phyloP scores from a whole-genome alignment of 2,888 invertebrate species.

The Erebia aethiops region DNA sequence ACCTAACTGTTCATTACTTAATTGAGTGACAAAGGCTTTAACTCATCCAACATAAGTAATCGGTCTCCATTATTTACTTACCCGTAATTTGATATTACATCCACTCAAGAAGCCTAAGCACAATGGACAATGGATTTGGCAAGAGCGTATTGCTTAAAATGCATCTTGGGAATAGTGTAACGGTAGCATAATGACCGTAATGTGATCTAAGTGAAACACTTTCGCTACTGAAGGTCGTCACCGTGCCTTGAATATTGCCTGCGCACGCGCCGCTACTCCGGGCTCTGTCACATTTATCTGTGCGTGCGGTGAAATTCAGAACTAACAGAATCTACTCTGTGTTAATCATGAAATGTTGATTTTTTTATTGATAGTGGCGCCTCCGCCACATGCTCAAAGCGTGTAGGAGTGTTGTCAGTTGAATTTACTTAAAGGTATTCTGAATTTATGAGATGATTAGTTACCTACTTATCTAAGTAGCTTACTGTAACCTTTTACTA shows the following conservation, averaged over 20 bases:
- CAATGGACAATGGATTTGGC: conserved; percentile 38
- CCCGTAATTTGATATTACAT: conserved; percentile 30
- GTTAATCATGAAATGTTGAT: no score
- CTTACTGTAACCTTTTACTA: no score
- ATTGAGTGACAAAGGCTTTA: conserved; percentile 11
- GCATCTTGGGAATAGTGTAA: conserved; percentile 38
- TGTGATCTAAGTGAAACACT: conserved; percentile 69
- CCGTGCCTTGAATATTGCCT: conserved; percentile 60
- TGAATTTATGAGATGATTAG: conserved; percentile 48
- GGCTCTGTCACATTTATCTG: no score
- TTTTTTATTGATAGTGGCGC: no score
- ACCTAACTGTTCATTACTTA: neutral
- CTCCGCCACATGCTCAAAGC: no score
- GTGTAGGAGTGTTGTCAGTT: conserved; percentile 41
- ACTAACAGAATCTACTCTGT: no score
- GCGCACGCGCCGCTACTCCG: conserved; percentile 49
- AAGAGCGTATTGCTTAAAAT: conserved; percentile 34
- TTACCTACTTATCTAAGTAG: neutral
- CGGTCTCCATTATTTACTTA: conserved; percentile 23
- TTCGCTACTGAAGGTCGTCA: conserved; percentile 69
- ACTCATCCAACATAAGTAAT: conserved; percentile 25
- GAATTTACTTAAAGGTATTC: conserved; percentile 39
- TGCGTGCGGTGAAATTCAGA: no score
- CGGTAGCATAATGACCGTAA: conserved; percentile 49
- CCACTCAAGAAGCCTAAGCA: conserved; percentile 32